Conservation (phyloP, 1,140 invertebrate species). For the Dinoponera quadriceps region DNA sequence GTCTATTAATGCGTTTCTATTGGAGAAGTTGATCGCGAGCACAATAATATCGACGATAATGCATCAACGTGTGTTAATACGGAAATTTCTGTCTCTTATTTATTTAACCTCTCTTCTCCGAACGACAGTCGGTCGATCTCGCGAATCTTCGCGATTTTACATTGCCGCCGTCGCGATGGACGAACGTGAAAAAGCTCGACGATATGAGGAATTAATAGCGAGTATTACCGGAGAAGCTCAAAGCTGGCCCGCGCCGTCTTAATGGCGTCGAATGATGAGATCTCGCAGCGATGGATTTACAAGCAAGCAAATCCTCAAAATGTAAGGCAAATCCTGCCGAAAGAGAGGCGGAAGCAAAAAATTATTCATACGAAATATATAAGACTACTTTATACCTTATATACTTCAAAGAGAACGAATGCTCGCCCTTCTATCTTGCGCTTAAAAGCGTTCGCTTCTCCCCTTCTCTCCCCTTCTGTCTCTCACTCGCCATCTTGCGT, state of each 20-base stretch:
- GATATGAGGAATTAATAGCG: slow-evolving; percentile 22
- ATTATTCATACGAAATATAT: slow-evolving; percentile 46
- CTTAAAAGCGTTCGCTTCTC: neutral
- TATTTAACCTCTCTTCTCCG: neutral
- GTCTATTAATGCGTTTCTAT: neutral
- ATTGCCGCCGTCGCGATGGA: slow-evolving; percentile 26
- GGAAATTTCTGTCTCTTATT: slow-evolving; percentile 27
- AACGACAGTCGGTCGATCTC: slow-evolving; percentile 11
- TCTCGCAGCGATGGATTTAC: slow-evolving; percentile 35
- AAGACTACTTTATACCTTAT: neutral
- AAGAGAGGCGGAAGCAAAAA: slow-evolving; percentile 7
- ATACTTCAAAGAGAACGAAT: neutral
- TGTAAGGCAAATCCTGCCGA: neutral
- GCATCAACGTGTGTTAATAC: neutral
- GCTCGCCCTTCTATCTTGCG: too few relatives aligned
- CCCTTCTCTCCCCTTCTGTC: too few relatives aligned
- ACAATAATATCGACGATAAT: neutral
- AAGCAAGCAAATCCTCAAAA: slow-evolving; percentile 30
- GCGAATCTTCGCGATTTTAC: slow-evolving; percentile 12
- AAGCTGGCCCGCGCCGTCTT: neutral
- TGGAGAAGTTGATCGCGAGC: neutral
- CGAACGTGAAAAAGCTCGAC: slow-evolving; percentile 13
- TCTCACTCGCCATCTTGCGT: too few relatives aligned
- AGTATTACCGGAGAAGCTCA: neutral
- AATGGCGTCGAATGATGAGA: slow-evolving; percentile 37